Percentiles rank a stretch among this genome's conserved stretches.
Evolutionary conservation across 2,113 vertebrate species (phyloP).

Genomic region (Choloepus hoffmanni): DNA sequence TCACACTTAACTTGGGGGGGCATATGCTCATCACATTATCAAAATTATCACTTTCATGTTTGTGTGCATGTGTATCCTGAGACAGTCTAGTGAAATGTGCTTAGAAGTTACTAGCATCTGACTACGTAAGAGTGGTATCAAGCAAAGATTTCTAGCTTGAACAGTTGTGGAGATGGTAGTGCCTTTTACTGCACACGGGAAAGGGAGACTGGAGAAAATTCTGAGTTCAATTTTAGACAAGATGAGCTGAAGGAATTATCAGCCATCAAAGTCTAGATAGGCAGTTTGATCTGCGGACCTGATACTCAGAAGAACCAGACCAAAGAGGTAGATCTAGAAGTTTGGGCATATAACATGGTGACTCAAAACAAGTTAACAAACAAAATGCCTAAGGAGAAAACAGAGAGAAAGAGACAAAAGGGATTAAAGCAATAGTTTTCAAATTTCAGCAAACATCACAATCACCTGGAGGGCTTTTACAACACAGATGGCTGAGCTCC

Average conservation of each 20-base stretch:
- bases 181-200: background rate
- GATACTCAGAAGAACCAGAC: conserved; percentile 1
- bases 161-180: background rate
- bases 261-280: background rate
- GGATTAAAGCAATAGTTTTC: background rate
- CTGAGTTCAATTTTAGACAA: background rate
- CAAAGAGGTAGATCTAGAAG: background rate
- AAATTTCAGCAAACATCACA: background rate
- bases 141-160: background rate
- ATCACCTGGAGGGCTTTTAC: background rate
- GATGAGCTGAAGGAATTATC: background rate
- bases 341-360: background rate
- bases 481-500: background rate
- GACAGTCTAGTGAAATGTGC: background rate
- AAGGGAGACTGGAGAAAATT: background rate
- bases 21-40: background rate
- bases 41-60: background rate
- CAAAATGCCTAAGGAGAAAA: conserved; percentile 8
- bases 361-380: background rate
- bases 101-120: background rate
- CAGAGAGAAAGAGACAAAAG: background rate
- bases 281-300: background rate
- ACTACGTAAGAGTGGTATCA: background rate
- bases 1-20: background rate
- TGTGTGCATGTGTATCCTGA: background rate